Evolutionary conservation across 2,888 invertebrate genomes (phyloP).

Genomic region (Phlogophora meticulosa): DNA sequence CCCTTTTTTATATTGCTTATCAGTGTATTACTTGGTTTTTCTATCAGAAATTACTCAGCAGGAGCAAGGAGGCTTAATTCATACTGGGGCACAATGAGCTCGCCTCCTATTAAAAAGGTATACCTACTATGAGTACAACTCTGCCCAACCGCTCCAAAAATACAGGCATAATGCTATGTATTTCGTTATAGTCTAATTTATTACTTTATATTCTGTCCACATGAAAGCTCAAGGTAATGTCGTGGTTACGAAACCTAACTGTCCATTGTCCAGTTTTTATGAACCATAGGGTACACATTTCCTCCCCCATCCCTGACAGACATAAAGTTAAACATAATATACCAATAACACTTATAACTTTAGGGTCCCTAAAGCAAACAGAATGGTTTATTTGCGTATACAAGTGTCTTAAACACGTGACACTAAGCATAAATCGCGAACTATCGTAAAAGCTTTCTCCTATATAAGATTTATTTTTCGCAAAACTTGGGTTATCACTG

Average conservation of each 20-base stretch:
- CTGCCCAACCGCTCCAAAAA: too few relatives aligned
- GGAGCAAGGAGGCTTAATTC: too few relatives aligned
- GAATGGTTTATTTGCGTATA: slow-evolving; percentile 30
- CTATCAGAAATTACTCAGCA: too few relatives aligned
- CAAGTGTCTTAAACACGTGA: slow-evolving; percentile 33
- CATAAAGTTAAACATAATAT: slow-evolving; percentile 25
- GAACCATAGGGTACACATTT: not conserved
- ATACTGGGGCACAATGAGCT: too few relatives aligned
- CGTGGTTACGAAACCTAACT: not conserved
- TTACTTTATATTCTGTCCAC: too few relatives aligned
- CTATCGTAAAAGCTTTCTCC: slow-evolving; percentile 46
- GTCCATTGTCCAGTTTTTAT: slow-evolving; percentile 8
- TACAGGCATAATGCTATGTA: too few relatives aligned
- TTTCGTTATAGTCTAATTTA: too few relatives aligned
- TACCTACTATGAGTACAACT: too few relatives aligned
- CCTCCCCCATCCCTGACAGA: not conserved
- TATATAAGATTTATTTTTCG: slow-evolving; percentile 54
- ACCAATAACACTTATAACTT: slow-evolving; percentile 22
- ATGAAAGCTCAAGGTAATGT: not conserved
- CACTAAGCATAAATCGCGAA: slow-evolving; percentile 43
- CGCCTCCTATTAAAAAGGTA: too few relatives aligned
- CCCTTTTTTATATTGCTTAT: too few relatives aligned
- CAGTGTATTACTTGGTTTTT: too few relatives aligned
- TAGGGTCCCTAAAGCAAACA: slow-evolving; percentile 10
- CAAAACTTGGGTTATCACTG: slow-evolving; percentile 53